These are phyloP conservation scores for Halyomorpha halys DNA, from an alignment of 1,140 invertebrate species.

Conservation along the genomic window DNA sequence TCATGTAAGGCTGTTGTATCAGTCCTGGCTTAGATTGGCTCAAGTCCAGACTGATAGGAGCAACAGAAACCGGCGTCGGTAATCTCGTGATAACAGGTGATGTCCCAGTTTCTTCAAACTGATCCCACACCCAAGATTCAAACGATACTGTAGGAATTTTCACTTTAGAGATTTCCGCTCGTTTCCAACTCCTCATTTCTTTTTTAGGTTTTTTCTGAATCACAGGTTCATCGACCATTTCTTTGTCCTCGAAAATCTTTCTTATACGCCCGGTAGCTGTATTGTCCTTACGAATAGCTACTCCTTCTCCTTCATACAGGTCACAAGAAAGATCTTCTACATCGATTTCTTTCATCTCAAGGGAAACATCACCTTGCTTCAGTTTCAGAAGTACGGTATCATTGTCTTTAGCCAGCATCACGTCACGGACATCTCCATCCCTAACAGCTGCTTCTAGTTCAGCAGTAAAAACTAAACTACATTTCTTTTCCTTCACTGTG, in stretches of 20 bases:
- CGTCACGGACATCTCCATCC: conserved; percentile 62
- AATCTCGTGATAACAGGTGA: background rate
- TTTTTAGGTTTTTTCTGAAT: conserved; percentile 36
- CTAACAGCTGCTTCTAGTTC: conserved; percentile 61
- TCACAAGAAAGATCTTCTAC: conserved; percentile 39
- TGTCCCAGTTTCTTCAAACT: conserved; percentile 9
- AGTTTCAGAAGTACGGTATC: conserved; percentile 61
- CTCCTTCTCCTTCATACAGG: conserved; percentile 51
- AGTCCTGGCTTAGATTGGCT: conserved; percentile 33
- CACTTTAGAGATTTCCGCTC: conserved; percentile 43
- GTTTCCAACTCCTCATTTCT: conserved; percentile 33
- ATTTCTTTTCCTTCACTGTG: conserved; percentile 57
- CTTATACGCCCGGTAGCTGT: conserved; percentile 46
- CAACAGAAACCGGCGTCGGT: conserved; percentile 30
- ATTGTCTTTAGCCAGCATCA: conserved; percentile 61
- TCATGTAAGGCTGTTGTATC: conserved; percentile 37
- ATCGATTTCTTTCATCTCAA: conserved; percentile 54
- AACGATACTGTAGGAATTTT: conserved; percentile 47
- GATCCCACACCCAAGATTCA: conserved; percentile 50
- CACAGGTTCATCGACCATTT: conserved; percentile 44
- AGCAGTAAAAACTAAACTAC: conserved; percentile 62
- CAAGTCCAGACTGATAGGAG: conserved; percentile 40
- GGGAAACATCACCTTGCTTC: conserved; percentile 56
- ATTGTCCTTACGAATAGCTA: conserved; percentile 41
- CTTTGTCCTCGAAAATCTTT: conserved; percentile 65